Evolutionary conservation across 2,113 vertebrate species (phyloP), one percentile per base, ranked within the genome.

Genomic region (Corydoras sp.): DNA sequence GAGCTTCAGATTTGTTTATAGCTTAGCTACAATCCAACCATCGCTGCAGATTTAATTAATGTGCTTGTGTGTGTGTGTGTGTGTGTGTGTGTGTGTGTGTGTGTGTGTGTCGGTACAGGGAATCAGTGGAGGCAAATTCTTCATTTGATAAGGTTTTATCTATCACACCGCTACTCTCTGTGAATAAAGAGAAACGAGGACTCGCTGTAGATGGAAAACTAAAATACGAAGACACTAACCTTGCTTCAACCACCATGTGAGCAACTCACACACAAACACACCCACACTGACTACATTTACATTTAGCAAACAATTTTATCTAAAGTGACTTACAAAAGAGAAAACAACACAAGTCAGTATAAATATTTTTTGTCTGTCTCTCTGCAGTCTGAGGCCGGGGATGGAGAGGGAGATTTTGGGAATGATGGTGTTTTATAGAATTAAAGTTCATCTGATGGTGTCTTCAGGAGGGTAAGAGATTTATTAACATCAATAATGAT

Each of bases 141-240:
- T 88, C 80, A 70, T 92, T 90, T 50, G 86, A 93, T 2, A 92
- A 90, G 68, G 86, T 83, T 0, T 86, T 94, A 72, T 5, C 6
- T 0, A 77, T 97, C 76, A 92, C 79, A 1, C 94, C 94, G 2
- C 0, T 63, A 10, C 83, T 98, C 75, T 0, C 78, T 0, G 72
- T 83, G 3, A 95, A 94, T 85, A 92, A 88, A 3, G 89, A 95
- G 82, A 95, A 94, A 77, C 83, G 89, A 15, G 92, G 93, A 12
- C 85, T 98, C 53, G 85, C 95, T 1, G 83, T 98, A 29, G 93
- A 96, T 0, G 95, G 96, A 54, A 92, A 92, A 65, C 90, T 97
- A 65, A 98, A 93, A 81, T 92, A 97, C 0, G 90, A 93, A 84
- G 93, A 95, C 84, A 96, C 93, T n/a, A 97, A 97, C 85, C 82